Conservation (phyloP, 2,113 vertebrate species). For the Tursiops truncatus region DNA sequence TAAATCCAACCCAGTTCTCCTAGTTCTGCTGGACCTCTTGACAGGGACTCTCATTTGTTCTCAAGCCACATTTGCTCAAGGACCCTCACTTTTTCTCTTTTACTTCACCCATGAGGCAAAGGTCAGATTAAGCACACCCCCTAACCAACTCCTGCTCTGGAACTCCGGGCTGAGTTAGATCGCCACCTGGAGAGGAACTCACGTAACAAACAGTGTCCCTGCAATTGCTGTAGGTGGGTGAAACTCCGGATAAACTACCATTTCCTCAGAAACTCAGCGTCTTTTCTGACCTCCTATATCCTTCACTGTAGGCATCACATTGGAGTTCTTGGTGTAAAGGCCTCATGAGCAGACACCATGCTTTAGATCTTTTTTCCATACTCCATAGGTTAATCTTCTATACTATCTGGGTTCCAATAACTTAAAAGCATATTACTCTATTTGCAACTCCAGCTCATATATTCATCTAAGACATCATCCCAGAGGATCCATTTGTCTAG, state of each 20-base stretch:
- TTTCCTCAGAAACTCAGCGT: neutral
- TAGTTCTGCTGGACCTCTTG: neutral
- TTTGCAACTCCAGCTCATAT: neutral
- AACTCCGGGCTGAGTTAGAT: neutral
- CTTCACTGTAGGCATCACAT: neutral
- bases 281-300: neutral
- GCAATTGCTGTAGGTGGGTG: neutral
- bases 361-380: neutral
- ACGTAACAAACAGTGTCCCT: neutral
- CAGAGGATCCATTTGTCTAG: neutral
- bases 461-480: neutral
- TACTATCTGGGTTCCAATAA: neutral
- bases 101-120: neutral
- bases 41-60: neutral
- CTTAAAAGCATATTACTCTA: neutral
- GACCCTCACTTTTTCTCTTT: neutral
- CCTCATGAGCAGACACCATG: neutral
- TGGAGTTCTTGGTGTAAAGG: neutral
- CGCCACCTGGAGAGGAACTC: neutral
- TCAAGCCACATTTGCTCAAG: neutral
- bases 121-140: neutral
- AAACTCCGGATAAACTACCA: neutral
- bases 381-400: neutral
- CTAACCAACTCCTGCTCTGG: neutral
- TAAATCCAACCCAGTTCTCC: neutral